Conservation (phyloP, 2,797 vertebrate genomes). For the Pipistrellus nathusii region DNA sequence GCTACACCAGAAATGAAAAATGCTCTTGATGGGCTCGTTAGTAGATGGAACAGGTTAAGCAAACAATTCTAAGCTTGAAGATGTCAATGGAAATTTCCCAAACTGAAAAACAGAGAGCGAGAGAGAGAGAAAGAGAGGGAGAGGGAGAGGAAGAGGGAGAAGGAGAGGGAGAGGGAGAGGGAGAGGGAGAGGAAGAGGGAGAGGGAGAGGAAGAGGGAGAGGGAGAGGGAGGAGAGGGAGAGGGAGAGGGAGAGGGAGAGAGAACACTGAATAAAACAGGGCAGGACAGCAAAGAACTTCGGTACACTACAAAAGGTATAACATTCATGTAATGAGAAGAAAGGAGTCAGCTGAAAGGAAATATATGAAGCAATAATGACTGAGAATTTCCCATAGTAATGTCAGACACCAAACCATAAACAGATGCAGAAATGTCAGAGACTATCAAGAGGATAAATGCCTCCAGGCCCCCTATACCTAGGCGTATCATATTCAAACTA, state of each 20-base stretch:
- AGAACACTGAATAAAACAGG: neutral
- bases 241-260: too few species aligned
- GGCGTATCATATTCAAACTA: neutral
- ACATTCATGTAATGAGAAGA: neutral
- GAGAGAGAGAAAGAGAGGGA: too few species aligned
- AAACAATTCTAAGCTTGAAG: neutral
- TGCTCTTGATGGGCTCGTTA: neutral
- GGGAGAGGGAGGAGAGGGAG: neutral
- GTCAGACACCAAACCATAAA: neutral
- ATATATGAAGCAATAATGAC: neutral
- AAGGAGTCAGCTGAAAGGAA: neutral
- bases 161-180: neutral
- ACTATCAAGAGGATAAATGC: neutral
- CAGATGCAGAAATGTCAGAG: neutral
- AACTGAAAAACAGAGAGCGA: neutral
- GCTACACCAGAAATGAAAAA: neutral
- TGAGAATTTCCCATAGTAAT: neutral
- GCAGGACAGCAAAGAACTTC: neutral
- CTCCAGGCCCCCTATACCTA: neutral
- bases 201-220: too few species aligned
- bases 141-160: neutral
- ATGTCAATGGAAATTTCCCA: neutral
- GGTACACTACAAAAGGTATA: neutral
- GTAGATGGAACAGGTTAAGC: neutral
- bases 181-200: neutral